Evolutionary conservation across 2,113 vertebrate species (phyloP), one percentile per base, ranked within the genome.

Genomic region (Oryzias woworae): DNA sequence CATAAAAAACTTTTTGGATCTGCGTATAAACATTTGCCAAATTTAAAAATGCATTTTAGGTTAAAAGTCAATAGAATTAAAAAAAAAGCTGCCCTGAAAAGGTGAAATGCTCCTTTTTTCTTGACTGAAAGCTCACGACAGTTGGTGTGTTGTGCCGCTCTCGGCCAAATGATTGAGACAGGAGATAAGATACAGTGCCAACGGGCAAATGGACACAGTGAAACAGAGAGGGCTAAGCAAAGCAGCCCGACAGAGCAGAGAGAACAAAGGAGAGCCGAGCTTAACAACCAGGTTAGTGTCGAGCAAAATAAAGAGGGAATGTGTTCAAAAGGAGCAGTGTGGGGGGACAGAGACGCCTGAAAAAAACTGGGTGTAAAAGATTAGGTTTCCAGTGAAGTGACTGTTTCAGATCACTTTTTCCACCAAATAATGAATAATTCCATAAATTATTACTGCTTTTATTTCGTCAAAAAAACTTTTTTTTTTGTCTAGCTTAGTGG

Each of bases 161-260:
- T 68, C 15, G 65, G 84, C 85, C 81, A 89, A 89, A 56, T 55
- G 89, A 90, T 87, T 59, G 78, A 82, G 77, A 77, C 81, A 43
- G 73, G 15, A 84, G 85, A 90, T 87, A 87, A 82, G 81, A 81
- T 52, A 62, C 64, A 77, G 81, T 62, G 80, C 81, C 80, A 78
- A 71, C 56, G 80, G 84, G 85, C 86, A 89, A 85, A 87, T 73
- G 85, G 86, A 86, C 78, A 58, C 24, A 43, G 80, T 72, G 81
- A 82, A 87, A 88, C 72, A 66, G 71, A 88, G 88, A 82, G 28
- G 73, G 77, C 52, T 20, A 66, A 73, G 75, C 70, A 77, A 69
- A 78, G 65, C 62, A 64, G 80, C 78, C 77, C 62, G 62, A 80
- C 41, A 76, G 75, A 83, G 80, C 77, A 71, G 69, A 44, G 57